phyloP scores from a whole-genome alignment of 2,113 vertebrate genomes.

The Lontra canadensis region DNA sequence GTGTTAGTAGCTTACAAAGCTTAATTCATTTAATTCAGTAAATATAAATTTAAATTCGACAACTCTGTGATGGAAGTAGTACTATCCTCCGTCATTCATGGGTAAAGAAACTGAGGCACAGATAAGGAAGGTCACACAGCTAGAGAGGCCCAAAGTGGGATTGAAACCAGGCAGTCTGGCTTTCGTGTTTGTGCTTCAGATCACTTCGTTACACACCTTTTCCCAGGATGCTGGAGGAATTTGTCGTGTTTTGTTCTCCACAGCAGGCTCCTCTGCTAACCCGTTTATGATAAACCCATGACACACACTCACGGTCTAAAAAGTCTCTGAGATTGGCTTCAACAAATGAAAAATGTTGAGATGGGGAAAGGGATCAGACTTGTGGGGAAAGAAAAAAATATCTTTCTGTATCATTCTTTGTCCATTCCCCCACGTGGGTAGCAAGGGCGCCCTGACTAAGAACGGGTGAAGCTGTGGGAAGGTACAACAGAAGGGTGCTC shows the following conservation, averaged over 20 bases:
- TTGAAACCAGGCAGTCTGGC: neutral
- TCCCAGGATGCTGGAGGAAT: neutral
- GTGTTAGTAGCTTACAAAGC: neutral
- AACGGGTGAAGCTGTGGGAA: neutral
- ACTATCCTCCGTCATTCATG: neutral
- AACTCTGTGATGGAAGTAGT: neutral
- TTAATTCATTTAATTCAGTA: neutral
- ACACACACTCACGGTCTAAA: neutral
- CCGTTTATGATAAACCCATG: conserved; percentile 13
- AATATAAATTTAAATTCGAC: too few relatives aligned
- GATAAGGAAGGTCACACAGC: neutral
- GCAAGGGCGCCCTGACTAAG: neutral
- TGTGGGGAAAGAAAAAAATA: neutral
- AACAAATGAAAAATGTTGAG: neutral
- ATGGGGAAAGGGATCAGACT: neutral
- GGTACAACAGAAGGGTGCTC: neutral
- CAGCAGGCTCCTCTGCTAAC: neutral
- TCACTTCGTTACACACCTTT: neutral
- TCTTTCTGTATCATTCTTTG: neutral
- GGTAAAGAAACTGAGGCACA: neutral
- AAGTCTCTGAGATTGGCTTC: neutral
- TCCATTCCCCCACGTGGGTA: neutral
- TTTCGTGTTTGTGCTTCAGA: neutral
- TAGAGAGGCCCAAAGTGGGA: neutral
- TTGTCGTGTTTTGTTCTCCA: neutral